Percentiles rank a stretch among this genome's conserved stretches.
Evolutionary conservation across 2,113 vertebrate species (phyloP).

Genomic region (Bucco capensis): DNA sequence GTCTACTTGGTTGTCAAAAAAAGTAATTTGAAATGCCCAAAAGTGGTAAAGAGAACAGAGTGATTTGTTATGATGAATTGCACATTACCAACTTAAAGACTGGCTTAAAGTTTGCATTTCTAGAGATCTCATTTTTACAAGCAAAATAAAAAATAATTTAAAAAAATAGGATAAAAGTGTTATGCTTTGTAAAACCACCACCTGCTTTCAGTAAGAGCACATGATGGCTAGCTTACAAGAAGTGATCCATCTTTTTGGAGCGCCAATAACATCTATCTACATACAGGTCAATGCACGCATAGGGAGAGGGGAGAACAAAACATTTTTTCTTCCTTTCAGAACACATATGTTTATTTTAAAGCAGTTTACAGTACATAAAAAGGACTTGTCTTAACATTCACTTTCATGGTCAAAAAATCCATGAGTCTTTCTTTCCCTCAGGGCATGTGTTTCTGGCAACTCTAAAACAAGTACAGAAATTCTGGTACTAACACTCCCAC

Average conservation of each 20-base stretch:
- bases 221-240: neutral
- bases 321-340: neutral
- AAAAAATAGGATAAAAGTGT: neutral
- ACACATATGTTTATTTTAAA: neutral
- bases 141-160: neutral
- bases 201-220: neutral
- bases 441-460: neutral
- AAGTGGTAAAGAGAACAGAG: neutral
- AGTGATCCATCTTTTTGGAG: neutral
- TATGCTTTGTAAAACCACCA: neutral
- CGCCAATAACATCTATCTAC: neutral
- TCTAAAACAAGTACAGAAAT: neutral
- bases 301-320: neutral
- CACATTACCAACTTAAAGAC: neutral
- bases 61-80: neutral
- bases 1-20: neutral
- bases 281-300: neutral
- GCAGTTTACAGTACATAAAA: neutral
- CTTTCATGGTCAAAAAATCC: neutral
- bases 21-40: neutral
- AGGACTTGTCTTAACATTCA: neutral
- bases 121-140: neutral
- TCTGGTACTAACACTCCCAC: neutral
- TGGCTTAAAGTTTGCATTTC: neutral
- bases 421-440: neutral